Evolutionary conservation across 2,888 invertebrate genomes (phyloP).

Genomic region (Xylocampa areola): DNA sequence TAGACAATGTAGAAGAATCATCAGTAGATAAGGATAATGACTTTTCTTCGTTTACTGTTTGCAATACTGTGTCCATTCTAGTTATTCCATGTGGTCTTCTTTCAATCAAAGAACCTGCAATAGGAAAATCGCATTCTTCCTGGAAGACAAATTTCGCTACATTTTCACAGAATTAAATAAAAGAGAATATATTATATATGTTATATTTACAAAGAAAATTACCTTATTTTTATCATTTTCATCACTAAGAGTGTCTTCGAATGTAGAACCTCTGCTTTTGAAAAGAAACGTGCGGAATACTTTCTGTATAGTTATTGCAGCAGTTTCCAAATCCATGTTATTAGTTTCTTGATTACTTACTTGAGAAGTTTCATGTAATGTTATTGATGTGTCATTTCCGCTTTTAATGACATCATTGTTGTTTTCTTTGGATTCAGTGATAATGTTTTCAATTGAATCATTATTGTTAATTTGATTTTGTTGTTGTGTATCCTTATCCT

Average conservation of each 20-base stretch:
- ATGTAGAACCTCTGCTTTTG: slow-evolving; percentile 82
- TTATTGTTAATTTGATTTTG: slow-evolving; percentile 12
- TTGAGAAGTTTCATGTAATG: slow-evolving; percentile 24
- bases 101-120: slow-evolving; percentile 68
- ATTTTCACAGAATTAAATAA: not conserved
- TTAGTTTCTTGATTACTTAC: slow-evolving; percentile 50
- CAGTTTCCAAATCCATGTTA: slow-evolving; percentile 85
- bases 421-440: not conserved
- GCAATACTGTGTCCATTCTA: slow-evolving; percentile 85
- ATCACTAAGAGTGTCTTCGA: slow-evolving; percentile 77
- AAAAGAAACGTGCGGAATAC: slow-evolving; percentile 87
- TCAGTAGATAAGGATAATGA: slow-evolving; percentile 86
- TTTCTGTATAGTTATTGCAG: slow-evolving; percentile 90
- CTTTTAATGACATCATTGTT: slow-evolving; percentile 5
- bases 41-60: slow-evolving; percentile 88
- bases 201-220: slow-evolving; percentile 27
- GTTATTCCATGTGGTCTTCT: slow-evolving; percentile 78
- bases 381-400: slow-evolving; percentile 8
- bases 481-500: not conserved
- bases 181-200: not conserved
- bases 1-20: slow-evolving; percentile 86
- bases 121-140: slow-evolving; percentile 70
- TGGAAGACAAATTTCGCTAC: slow-evolving; percentile 64
- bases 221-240: slow-evolving; percentile 75
- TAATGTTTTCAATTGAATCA: slow-evolving; percentile 13